Conservation (phyloP, 1,140 invertebrate genomes). For the Delia radicum region DNA sequence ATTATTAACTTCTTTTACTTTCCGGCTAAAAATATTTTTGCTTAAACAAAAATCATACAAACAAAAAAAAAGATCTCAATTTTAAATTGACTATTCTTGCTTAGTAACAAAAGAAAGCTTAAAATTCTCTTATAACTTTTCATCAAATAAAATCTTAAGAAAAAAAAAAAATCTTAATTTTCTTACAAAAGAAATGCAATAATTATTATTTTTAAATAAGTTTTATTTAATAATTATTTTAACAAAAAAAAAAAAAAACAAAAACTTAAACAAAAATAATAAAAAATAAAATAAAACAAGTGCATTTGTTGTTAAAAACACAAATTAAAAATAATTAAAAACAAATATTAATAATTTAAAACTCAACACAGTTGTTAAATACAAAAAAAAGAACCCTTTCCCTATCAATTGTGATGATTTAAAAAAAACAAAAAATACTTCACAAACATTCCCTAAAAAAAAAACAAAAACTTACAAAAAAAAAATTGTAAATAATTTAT, state of each 20-base stretch:
- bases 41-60: not conserved
- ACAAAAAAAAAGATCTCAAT: conserved; percentile 1
- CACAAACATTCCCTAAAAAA: not conserved
- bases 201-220: not conserved
- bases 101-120: not conserved
- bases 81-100: not conserved
- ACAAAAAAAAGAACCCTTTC: too few relatives aligned
- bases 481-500: conserved; percentile 5
- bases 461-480: not conserved
- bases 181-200: not conserved
- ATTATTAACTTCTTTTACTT: not conserved
- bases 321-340: not conserved
- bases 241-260: not conserved
- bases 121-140: not conserved
- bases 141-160: not conserved
- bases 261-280: too few relatives aligned
- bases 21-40: not conserved
- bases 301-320: conserved; percentile 1
- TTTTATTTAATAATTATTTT: not conserved
- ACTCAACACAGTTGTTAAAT: not conserved
- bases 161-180: not conserved
- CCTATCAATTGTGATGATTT: too few relatives aligned
- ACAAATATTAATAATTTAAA: not conserved
- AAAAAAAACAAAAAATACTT: not conserved
- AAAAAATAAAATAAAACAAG: not conserved